Evolutionary conservation across 2,888 invertebrate genomes (phyloP).

Genomic region (Eulithis testata): DNA sequence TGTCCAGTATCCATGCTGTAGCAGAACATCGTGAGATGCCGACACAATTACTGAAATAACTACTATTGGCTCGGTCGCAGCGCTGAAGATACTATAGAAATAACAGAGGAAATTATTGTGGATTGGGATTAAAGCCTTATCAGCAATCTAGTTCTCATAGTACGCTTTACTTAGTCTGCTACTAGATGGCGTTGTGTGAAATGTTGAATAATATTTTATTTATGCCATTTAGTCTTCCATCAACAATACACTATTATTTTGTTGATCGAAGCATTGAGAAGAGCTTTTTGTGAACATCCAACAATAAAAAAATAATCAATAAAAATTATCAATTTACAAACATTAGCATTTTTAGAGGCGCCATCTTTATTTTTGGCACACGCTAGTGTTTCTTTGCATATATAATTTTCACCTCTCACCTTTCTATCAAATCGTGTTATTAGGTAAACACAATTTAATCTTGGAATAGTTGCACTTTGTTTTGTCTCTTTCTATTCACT

Average conservation of each 20-base stretch:
- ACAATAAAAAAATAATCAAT: too few relatives aligned
- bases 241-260: too few relatives aligned
- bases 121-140: background rate
- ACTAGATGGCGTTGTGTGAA: too few relatives aligned
- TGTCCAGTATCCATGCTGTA: conserved; percentile 34
- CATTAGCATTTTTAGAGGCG: background rate
- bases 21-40: conserved; percentile 38
- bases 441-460: too few relatives aligned
- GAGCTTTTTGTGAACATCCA: too few relatives aligned
- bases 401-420: conserved; percentile 27
- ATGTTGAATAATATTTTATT: too few relatives aligned
- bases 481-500: too few relatives aligned
- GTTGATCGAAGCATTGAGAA: too few relatives aligned
- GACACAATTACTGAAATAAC: conserved; percentile 50
- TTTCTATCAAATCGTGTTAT: background rate
- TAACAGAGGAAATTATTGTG: background rate
- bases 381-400: conserved; percentile 24
- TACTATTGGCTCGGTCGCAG: conserved; percentile 42
- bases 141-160: background rate
- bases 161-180: too few relatives aligned
- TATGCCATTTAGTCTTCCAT: too few relatives aligned
- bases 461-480: too few relatives aligned
- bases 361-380: conserved; percentile 10
- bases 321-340: too few relatives aligned
- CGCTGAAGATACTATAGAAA: conserved; percentile 21